phyloP scores from a whole-genome alignment of 1,140 invertebrate species.

The Procambarus virginalis region DNA sequence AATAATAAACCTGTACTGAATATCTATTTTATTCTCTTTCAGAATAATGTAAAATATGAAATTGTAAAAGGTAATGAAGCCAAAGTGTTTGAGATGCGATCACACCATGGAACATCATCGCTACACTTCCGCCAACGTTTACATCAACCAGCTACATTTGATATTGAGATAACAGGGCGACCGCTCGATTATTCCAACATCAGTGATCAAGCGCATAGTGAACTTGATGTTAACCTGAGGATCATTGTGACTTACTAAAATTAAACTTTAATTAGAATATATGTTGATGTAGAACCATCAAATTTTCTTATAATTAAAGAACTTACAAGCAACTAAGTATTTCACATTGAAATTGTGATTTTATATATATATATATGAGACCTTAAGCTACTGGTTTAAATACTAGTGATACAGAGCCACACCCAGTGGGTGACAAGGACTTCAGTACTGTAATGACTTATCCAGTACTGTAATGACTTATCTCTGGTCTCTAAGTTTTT shows the following conservation, averaged over 20 bases:
- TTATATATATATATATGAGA: constrained; percentile 10
- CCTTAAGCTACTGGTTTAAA: constrained; percentile 9
- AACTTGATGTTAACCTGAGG: constrained; percentile 66
- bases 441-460: background rate
- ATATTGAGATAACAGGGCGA: constrained; percentile 76
- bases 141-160: constrained; percentile 77
- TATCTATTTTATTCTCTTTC: constrained; percentile 70
- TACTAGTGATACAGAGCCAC: background rate
- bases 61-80: constrained; percentile 81
- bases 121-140: constrained; percentile 80
- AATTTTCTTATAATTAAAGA: background rate
- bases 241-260: constrained; percentile 61
- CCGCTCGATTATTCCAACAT: constrained; percentile 65
- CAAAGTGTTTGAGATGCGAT: constrained; percentile 80
- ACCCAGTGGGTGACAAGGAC: background rate
- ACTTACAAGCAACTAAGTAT: background rate
- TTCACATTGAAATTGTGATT: constrained; percentile 29
- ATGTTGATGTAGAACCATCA: background rate
- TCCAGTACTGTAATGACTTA: background rate
- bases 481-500: background rate
- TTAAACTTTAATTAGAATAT: background rate
- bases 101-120: constrained; percentile 79
- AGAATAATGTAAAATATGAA: constrained; percentile 80
- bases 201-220: constrained; percentile 55
- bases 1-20: background rate